Conservation (phyloP, 64 coral and sea anemone genomes). For the Orbicella faveolata region DNA sequence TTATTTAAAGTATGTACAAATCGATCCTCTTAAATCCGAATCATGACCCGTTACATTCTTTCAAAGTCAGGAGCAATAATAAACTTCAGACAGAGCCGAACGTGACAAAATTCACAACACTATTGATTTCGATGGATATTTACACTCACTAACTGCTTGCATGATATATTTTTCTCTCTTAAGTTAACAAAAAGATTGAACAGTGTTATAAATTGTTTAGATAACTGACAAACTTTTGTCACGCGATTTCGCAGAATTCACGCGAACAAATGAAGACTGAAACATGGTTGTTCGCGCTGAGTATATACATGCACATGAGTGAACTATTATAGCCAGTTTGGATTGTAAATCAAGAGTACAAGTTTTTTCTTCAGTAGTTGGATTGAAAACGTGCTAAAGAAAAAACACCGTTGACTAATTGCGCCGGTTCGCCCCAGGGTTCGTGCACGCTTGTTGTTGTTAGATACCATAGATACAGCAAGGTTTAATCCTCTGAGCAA, state of each 20-base stretch:
- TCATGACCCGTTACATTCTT: background rate
- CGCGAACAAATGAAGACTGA: background rate
- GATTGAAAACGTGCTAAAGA: too few species aligned
- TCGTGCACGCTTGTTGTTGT: background rate
- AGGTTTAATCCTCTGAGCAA: background rate
- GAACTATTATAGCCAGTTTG: too few species aligned
- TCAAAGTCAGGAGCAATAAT: background rate
- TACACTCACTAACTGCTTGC: background rate
- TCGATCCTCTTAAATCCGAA: background rate
- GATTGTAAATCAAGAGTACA: too few species aligned
- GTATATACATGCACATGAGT: too few species aligned
- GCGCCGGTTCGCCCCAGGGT: too few species aligned
- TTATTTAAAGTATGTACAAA: background rate
- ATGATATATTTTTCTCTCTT: background rate
- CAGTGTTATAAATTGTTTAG: background rate
- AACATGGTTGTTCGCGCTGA: background rate
- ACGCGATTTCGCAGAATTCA: background rate
- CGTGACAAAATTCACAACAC: background rate
- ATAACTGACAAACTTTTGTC: background rate
- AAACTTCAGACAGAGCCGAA: background rate
- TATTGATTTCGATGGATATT: background rate
- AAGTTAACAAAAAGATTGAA: background rate
- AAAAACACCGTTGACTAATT: too few species aligned
- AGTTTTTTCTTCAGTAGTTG: too few species aligned
- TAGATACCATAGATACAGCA: background rate